Base-by-base conservation (phyloP, 2,888 invertebrate genomes). In the Pseudolycoriella hygida region DNA sequence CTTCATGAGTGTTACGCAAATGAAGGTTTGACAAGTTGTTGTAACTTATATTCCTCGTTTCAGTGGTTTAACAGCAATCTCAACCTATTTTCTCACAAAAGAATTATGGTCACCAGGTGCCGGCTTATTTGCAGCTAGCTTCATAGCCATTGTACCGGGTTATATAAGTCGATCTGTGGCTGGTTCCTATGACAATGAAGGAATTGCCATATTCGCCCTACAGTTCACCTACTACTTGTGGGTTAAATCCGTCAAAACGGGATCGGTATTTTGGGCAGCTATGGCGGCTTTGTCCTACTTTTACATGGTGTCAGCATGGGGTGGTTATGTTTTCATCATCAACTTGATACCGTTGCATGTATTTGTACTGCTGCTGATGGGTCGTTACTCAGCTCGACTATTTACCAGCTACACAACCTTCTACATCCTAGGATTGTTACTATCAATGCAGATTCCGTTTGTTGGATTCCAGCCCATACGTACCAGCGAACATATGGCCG, bases 231-330 rank as follows among this genome's bases (percentile, higher is more conserved):
- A 97, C 62, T 98, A 82, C 61, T 70, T 98, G 42, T 98, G 98
- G 98, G 83, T 98, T 42, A 94, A 93, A 62, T 85, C 97, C 46
- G 85, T 99, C 5, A 98, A 97, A 67, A 93, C 88, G 52, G 98
- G 98, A 19, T 90, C 96, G 3, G 79, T 99, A 31, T 96, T 87
- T 64, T 99, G 97, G 97, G 80, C 96, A 3, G 77, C 86, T 31
- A 79, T 90, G 60, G 83, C 96, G 46, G 88, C 98, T 6, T 61
- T 99, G 3, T 92, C 96, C 1, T 98, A 99, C 67, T 97, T 99
- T 67, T 98, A 99, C 67, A 99, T 99, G 98, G 98, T 97, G 2
- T 97, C 96, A 50, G 97, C 97, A 52, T 98, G 98, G 98, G 98
- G 98, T 54, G 98, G 98, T 51, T 98, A 98, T 61, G 97, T 98